Evolutionary conservation across 2,113 vertebrate species (phyloP).

Genomic region (Salminus brasiliensis): DNA sequence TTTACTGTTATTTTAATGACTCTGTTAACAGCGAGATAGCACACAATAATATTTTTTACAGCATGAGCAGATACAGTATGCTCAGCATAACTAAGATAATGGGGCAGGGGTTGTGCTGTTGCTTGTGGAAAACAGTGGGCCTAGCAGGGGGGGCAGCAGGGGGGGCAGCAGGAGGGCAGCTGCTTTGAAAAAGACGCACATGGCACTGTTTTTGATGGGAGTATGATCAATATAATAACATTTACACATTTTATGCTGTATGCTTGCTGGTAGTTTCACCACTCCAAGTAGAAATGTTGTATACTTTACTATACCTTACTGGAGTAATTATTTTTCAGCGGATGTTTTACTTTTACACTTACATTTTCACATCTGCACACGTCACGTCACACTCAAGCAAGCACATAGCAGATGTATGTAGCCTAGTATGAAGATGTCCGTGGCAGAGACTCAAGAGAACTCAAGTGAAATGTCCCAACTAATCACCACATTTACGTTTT

Average conservation of each 20-base stretch:
- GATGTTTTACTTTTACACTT: too few relatives aligned
- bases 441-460: too few relatives aligned
- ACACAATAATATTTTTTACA: conserved; percentile 38
- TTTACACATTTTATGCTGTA: background rate
- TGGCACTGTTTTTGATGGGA: conserved; percentile 2
- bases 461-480: too few relatives aligned
- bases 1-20: conserved; percentile 53
- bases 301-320: too few relatives aligned
- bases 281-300: too few relatives aligned
- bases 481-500: too few relatives aligned
- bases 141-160: background rate
- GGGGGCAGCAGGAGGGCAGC: background rate
- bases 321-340: too few relatives aligned
- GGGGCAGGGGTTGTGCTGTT: background rate
- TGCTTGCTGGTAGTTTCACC: background rate
- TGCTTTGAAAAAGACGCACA: background rate
- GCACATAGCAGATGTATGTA: too few relatives aligned
- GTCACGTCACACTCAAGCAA: too few relatives aligned
- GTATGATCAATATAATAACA: too few relatives aligned
- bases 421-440: too few relatives aligned
- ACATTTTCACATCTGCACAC: too few relatives aligned
- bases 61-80: conserved; percentile 8
- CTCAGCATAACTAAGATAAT: conserved; percentile 18
- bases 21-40: conserved; percentile 28
- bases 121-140: conserved; percentile 10